These are phyloP conservation scores for Drosophila austrosaltans DNA, from an alignment of 2,888 invertebrate species.

Conservation along the genomic window DNA sequence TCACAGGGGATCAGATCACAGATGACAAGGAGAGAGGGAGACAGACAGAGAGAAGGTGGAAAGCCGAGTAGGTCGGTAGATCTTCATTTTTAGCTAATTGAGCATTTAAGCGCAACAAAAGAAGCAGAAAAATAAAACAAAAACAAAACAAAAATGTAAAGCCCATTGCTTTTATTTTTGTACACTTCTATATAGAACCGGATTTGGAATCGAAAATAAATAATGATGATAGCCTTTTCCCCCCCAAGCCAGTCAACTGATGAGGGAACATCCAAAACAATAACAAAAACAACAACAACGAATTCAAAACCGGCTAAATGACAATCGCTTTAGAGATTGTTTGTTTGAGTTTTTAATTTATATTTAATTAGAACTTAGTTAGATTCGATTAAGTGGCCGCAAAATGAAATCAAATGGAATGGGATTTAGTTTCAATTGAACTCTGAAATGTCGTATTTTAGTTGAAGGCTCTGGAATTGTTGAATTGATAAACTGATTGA, in stretches of 20 bases:
- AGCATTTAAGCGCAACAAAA: conserved; percentile 37
- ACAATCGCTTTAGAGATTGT: conserved; percentile 51
- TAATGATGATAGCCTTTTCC: conserved; percentile 35
- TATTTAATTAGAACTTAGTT: conserved; percentile 46
- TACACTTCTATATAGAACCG: conserved; percentile 51
- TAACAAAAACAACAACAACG: conserved; percentile 27
- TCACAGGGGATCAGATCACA: conserved; percentile 16
- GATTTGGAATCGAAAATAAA: conserved; percentile 44
- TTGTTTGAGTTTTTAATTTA: conserved; percentile 54
- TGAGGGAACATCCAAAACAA: conserved; percentile 13
- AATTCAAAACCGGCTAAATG: conserved; percentile 67
- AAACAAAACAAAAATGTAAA: conserved; percentile 7
- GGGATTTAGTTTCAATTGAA: conserved; percentile 32
- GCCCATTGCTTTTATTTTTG: conserved; percentile 30
- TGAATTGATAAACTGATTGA: conserved; percentile 7
- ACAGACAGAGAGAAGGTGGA: neutral
- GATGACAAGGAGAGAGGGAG: conserved; percentile 10
- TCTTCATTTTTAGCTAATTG: conserved; percentile 38
- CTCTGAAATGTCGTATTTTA: conserved; percentile 24
- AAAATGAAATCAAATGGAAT: conserved; percentile 2
- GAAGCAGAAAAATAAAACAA: conserved; percentile 3
- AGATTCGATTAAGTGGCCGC: conserved; percentile 9
- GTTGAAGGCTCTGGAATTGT: conserved; percentile 27
- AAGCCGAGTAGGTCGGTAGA: conserved; percentile 6
- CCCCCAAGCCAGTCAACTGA: conserved; percentile 27